Conservation (phyloP, 2,888 invertebrate species). For the Stenolophus ochropezus region DNA sequence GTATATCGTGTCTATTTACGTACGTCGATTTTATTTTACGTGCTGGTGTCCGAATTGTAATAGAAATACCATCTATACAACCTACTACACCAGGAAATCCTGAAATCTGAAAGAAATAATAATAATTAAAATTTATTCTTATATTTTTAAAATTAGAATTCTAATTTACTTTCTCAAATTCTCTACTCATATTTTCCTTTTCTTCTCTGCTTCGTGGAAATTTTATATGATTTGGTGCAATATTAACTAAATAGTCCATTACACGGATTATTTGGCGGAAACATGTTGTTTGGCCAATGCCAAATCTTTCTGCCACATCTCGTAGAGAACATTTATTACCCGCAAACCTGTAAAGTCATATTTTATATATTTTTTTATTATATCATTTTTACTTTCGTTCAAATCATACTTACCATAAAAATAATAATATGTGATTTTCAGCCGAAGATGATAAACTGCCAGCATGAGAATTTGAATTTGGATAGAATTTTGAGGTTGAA, state of each 20-base stretch:
- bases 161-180: neutral
- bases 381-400: too few species aligned
- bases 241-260: slow-evolving; percentile 12
- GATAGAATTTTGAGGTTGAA: neutral
- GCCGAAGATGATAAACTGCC: slow-evolving; percentile 7
- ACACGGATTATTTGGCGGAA: slow-evolving; percentile 49
- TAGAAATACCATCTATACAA: slow-evolving; percentile 39
- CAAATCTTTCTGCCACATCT: slow-evolving; percentile 55
- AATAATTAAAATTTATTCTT: too few species aligned
- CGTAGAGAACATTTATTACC: slow-evolving; percentile 56
- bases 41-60: slow-evolving; percentile 65
- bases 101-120: neutral
- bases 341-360: slow-evolving; percentile 37
- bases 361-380: too few species aligned
- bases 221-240: slow-evolving; percentile 4
- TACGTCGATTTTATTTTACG: slow-evolving; percentile 68
- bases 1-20: slow-evolving; percentile 66
- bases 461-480: neutral
- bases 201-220: neutral
- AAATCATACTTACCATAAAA: slow-evolving; percentile 1
- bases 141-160: neutral
- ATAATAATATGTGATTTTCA: slow-evolving; percentile 11
- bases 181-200: neutral
- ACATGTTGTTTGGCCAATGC: slow-evolving; percentile 40
- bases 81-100: slow-evolving; percentile 3